Conservation (phyloP, 2,888 invertebrate genomes). For the Charanyca ferruginea region DNA sequence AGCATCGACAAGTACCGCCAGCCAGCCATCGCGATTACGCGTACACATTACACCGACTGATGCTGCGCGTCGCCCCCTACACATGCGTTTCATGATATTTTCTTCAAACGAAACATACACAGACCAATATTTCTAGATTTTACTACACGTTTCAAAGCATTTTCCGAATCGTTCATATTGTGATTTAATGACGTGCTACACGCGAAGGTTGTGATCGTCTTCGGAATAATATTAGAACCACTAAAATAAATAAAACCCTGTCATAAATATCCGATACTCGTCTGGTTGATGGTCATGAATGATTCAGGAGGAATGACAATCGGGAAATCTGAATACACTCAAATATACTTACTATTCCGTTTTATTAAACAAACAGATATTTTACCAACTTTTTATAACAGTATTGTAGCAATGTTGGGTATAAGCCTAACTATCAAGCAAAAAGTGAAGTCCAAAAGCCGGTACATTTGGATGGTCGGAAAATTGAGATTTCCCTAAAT, state of each 20-base stretch:
- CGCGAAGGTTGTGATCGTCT: constrained; percentile 34
- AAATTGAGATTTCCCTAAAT: constrained; percentile 60
- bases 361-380: constrained; percentile 17
- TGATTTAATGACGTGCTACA: constrained; percentile 39
- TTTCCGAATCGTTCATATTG: constrained; percentile 18
- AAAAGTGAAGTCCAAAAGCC: constrained; percentile 49
- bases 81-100: constrained; percentile 43
- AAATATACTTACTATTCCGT: constrained; percentile 29
- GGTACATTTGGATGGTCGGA: constrained; percentile 37
- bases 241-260: constrained; percentile 47
- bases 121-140: background rate
- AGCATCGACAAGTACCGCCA: constrained; percentile 84
- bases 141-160: constrained; percentile 17
- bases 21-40: constrained; percentile 77
- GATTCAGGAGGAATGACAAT: constrained; percentile 58
- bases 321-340: constrained; percentile 44
- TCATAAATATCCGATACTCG: constrained; percentile 50
- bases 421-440: constrained; percentile 26
- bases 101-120: constrained; percentile 17
- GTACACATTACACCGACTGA: constrained; percentile 75
- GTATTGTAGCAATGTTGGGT: constrained; percentile 3
- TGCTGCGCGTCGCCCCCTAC: constrained; percentile 56
- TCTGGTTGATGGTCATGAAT: constrained; percentile 54
- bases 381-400: constrained; percentile 22
- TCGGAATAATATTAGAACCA: constrained; percentile 40